phyloP scores from a whole-genome alignment of 1,140 invertebrate species.

The Akabosia matsudoensis region DNA sequence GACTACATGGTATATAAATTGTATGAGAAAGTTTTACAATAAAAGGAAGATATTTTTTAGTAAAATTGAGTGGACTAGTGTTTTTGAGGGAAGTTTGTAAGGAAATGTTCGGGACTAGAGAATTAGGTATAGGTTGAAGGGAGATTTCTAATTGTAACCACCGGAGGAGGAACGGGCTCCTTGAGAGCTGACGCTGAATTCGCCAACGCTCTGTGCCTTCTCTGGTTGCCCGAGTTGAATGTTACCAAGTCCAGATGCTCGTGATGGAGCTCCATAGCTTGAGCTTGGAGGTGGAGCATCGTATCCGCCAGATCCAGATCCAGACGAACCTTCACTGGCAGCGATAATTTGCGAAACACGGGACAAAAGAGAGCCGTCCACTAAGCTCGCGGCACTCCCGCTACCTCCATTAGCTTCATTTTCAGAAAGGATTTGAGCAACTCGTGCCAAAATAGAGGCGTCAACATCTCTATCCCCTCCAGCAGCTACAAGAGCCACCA shows the following conservation, averaged over 20 bases:
- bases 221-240: constrained; percentile 23
- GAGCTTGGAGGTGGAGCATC: background rate
- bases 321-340: background rate
- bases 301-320: background rate
- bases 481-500: constrained; percentile 20
- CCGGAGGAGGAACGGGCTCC: constrained; percentile 3
- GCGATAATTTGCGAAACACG: background rate
- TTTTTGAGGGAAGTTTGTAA: background rate
- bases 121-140: background rate
- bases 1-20: too few species aligned
- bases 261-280: background rate
- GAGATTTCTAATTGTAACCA: background rate
- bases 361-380: background rate
- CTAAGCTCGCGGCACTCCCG: background rate
- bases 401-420: background rate
- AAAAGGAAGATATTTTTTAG: too few species aligned
- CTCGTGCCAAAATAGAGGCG: constrained; percentile 13
- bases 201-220: constrained; percentile 31
- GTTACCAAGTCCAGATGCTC: background rate
- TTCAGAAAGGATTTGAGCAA: constrained; percentile 23
- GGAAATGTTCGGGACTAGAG: background rate
- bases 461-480: constrained; percentile 9
- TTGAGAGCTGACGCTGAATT: constrained; percentile 2
- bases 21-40: background rate
- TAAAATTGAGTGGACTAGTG: constrained; percentile 2